Evolutionary conservation across 2,797 vertebrate genomes (phyloP), one percentile per base, ranked within the genome.

Genomic region (Brachyalestes nurse): DNA sequence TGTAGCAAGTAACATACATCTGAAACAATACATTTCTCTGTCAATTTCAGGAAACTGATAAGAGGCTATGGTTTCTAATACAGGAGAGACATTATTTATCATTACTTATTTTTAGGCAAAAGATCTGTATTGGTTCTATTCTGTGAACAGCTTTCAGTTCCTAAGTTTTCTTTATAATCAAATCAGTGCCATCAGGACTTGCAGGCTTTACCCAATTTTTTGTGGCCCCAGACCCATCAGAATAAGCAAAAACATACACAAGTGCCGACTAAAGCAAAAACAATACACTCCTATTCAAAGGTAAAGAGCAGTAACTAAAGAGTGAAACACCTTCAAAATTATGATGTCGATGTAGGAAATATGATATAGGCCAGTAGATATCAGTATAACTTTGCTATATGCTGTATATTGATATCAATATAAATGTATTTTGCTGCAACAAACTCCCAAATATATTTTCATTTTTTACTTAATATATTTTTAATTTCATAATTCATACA

Each of bases 121-220:
- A 5, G 1, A 40, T 66, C 51, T 57, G 47, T 47, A 45, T 55
- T 42, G 60, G 72, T 58, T 55, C 21, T 65, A 23, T 38, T 72
- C 45, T 55, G 51, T 42, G 70, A 17, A 38, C 21, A 58, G 49
- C 47, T 21, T 61, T 42, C 61, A 34, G 19, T 53, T 79, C 14
- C 12, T 51, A 57, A 34, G 51, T 72, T 67, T 58, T 65, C 14
- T 28, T 80, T 60, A n/a, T 47, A 80, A 75, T 75, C 53, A 67
- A 67, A 58, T 80, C 42, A 70, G 13, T 55, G 47, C 47, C 69
- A 55, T 55, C 57, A 72, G 8, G 17, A 34, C 51, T 6, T 17
- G 12, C 49, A 13, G 55, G 45, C 13, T 62, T 71, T 53, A 19
- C 49, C 19, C 23, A 28, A 4, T 58, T 9, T 9, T 23, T 6